A percentile compares a stretch with the other conserved stretches of the same genome.
Evolutionary conservation across 2,113 vertebrate species (phyloP).

Genomic region (Peromyscus californicus): DNA sequence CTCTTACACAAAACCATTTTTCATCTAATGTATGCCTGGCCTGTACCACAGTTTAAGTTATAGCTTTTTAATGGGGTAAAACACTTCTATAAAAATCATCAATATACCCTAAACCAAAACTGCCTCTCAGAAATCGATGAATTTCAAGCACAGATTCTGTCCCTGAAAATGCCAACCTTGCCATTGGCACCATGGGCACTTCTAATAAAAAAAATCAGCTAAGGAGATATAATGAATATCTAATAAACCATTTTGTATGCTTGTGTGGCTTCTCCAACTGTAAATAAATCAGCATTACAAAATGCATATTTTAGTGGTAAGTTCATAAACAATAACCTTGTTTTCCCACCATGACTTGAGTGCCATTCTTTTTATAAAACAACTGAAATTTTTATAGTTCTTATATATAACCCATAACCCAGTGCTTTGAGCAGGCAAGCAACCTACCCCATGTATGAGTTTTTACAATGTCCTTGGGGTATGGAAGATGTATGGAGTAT

Average conservation of each 20-base stretch:
- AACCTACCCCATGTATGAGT: neutral
- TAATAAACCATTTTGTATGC: constrained; percentile 75
- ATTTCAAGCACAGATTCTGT: constrained; percentile 71
- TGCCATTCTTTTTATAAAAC: constrained; percentile 68
- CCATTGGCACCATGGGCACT: constrained; percentile 54
- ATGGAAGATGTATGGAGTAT: neutral
- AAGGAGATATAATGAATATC: constrained; percentile 76
- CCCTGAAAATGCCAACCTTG: constrained; percentile 62
- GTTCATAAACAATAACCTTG: constrained; percentile 76
- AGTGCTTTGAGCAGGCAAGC: neutral
- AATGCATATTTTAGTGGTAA: constrained; percentile 62
- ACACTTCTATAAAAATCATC: constrained; percentile 78
- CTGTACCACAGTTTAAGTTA: constrained; percentile 73
- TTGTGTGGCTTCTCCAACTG: constrained; percentile 68
- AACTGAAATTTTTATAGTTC: constrained; percentile 46
- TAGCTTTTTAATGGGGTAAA: constrained; percentile 80
- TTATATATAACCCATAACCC: constrained; percentile 21
- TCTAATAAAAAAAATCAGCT: constrained; percentile 73
- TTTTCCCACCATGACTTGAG: constrained; percentile 60
- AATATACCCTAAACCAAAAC: constrained; percentile 80
- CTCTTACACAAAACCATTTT: constrained; percentile 76
- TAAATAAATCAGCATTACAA: constrained; percentile 79
- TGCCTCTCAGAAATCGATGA: constrained; percentile 77
- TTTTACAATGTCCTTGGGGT: neutral
- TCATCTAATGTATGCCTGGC: constrained; percentile 72